Base-by-base conservation (phyloP, 2,797 vertebrate species). In the Agapornis canus region DNA sequence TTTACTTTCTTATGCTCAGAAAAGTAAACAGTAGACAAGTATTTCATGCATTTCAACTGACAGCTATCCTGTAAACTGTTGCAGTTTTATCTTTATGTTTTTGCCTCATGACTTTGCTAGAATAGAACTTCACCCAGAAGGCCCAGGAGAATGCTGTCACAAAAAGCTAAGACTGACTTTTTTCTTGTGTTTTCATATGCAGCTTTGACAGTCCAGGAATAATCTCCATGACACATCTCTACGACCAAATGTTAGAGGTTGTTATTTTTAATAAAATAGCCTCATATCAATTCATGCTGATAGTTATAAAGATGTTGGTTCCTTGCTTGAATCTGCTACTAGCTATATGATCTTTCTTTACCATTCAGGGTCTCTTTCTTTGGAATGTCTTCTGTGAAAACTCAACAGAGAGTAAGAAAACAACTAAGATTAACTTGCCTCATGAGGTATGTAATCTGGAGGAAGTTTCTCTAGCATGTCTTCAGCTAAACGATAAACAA, bases 381-480 rank as follows among this genome's bases (percentile, higher is more conserved):
- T 54, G 9, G 11, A 75, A 66, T 63, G 6, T 63, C 20, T 85
- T 64, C 13, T 4, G 5, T 77, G 29, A 92, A 93, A 89, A 90
- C 4, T 43, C 45, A 47, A 27, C 13, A 83, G 65, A 51, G 32
- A 48, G 25, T 20, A 65, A 61, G 27, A 56, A 59, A 45, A 48
- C 7, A 60, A 43, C 6, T 39, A 20, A 26, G 48, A 61, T 73
- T 5, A 54, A 22, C 94, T 91, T 82, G 98, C 98, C 98, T 98
- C 98, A 31, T 99, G 98, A 72, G 98, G 97, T 63, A 98, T 0
- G 22, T 99, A 98, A 86, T 98, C 97, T 37, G 97, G 95, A 10
- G 98, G 98, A 91, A 99, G 95, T 92, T 99, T 99, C 54, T 97
- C 97, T 73, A 99, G 87, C 98, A 99, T 99, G 59, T 98, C 98